Conservation (phyloP, 2,888 invertebrate species). For the Carterocephalus palaemon region DNA sequence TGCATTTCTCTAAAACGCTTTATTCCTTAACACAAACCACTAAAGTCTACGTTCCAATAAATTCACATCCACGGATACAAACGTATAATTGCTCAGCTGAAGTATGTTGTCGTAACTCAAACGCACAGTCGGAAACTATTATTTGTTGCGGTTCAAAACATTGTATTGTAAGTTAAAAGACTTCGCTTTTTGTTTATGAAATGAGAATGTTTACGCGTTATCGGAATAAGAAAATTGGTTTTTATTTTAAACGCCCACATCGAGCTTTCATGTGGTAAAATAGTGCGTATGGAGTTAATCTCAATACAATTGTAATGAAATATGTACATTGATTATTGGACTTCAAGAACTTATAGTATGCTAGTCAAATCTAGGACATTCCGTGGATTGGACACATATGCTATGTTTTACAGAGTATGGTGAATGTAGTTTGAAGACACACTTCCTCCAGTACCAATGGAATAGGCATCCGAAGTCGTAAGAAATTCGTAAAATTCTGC, state of each 20-base stretch:
- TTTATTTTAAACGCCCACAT: conserved; percentile 30
- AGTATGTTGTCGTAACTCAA: conserved; percentile 70
- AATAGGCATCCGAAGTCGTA: too few relatives aligned
- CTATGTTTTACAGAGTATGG: too few relatives aligned
- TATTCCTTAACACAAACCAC: conserved; percentile 10
- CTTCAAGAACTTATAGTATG: too few relatives aligned
- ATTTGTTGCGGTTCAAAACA: conserved; percentile 71
- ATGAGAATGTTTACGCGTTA: conserved; percentile 49
- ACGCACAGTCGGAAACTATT: conserved; percentile 68
- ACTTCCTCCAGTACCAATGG: too few relatives aligned
- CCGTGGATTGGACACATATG: too few relatives aligned
- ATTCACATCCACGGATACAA: neutral
- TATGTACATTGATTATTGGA: too few relatives aligned
- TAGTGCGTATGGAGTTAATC: too few relatives aligned
- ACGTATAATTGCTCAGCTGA: conserved; percentile 41
- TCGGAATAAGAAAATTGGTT: conserved; percentile 42
- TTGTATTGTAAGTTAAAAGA: conserved; percentile 62
- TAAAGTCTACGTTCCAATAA: conserved; percentile 31
- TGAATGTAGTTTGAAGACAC: too few relatives aligned
- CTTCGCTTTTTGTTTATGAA: conserved; percentile 57
- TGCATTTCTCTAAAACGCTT: conserved; percentile 11
- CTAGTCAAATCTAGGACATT: too few relatives aligned
- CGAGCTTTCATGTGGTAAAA: conserved; percentile 11
- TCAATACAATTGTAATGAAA: too few relatives aligned
- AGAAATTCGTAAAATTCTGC: too few relatives aligned